phyloP scores from a whole-genome alignment of 2,888 invertebrate species.

The Drepana falcataria region DNA sequence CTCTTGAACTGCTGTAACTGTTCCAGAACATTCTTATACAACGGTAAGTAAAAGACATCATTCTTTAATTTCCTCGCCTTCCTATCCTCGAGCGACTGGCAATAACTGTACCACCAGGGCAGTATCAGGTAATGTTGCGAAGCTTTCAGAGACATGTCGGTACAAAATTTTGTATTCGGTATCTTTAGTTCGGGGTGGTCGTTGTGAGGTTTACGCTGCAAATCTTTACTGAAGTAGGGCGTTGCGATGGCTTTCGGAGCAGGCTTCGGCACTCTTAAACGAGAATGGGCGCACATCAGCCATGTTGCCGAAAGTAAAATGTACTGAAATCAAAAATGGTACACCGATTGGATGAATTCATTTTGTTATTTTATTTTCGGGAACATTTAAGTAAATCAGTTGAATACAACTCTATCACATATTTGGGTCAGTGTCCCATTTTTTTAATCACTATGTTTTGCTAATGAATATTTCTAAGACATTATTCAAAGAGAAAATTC shows the following conservation, averaged over 20 bases:
- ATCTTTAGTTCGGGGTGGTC: slow-evolving; percentile 18
- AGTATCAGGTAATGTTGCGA: slow-evolving; percentile 25
- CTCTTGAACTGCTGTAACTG: slow-evolving; percentile 22
- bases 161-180: slow-evolving; percentile 39
- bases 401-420: no score
- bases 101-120: slow-evolving; percentile 54
- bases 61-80: slow-evolving; percentile 4
- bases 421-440: no score
- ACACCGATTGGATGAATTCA: no score
- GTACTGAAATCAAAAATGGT: no score
- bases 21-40: slow-evolving; percentile 23
- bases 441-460: no score
- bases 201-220: neutral
- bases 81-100: slow-evolving; percentile 28
- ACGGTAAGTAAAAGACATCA: slow-evolving; percentile 8
- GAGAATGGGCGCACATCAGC: neutral
- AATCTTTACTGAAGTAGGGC: neutral
- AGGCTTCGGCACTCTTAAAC: neutral
- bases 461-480: no score
- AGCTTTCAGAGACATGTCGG: slow-evolving; percentile 21
- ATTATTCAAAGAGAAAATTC: no score
- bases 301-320: neutral
- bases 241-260: neutral
- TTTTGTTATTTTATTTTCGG: no score
- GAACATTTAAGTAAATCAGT: no score